phyloP scores from a whole-genome alignment of 2,888 invertebrate species.

The Pyrrhosoma nymphula region DNA sequence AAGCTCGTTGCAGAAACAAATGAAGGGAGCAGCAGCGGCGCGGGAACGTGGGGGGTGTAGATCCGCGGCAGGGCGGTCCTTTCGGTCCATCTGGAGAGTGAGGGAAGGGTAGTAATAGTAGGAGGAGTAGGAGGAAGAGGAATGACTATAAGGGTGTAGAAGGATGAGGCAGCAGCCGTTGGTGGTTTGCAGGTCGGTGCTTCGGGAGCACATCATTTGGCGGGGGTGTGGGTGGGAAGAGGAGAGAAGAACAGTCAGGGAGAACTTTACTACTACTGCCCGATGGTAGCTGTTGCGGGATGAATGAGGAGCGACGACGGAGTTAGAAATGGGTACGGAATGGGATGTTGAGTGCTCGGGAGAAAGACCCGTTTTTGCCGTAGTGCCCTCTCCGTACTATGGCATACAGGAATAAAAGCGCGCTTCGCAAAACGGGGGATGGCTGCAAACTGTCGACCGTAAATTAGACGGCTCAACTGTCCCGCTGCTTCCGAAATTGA shows the following conservation, averaged over 20 bases:
- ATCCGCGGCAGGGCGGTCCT: not conserved
- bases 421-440: not conserved
- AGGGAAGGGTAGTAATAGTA: not conserved
- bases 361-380: not conserved
- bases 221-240: not conserved
- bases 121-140: too few relatives aligned
- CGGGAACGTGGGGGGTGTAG: not conserved
- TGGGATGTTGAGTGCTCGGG: not conserved
- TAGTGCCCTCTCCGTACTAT: not conserved
- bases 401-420: not conserved
- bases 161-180: too few relatives aligned
- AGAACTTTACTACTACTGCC: slow-evolving; percentile 7
- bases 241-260: not conserved
- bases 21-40: not conserved
- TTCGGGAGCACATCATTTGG: not conserved
- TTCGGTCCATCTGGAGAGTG: not conserved
- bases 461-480: not conserved
- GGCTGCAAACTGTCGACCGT: not conserved
- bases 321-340: slow-evolving; percentile 1
- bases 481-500: not conserved
- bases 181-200: not conserved
- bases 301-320: not conserved
- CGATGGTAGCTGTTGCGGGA: not conserved
- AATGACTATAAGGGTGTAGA: too few relatives aligned
- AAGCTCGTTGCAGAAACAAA: slow-evolving; percentile 7